A percentile compares a stretch with the other conserved stretches of the same genome.
Evolutionary conservation across 2,888 invertebrate genomes (phyloP).

Genomic region (Pasiphila rectangulata): DNA sequence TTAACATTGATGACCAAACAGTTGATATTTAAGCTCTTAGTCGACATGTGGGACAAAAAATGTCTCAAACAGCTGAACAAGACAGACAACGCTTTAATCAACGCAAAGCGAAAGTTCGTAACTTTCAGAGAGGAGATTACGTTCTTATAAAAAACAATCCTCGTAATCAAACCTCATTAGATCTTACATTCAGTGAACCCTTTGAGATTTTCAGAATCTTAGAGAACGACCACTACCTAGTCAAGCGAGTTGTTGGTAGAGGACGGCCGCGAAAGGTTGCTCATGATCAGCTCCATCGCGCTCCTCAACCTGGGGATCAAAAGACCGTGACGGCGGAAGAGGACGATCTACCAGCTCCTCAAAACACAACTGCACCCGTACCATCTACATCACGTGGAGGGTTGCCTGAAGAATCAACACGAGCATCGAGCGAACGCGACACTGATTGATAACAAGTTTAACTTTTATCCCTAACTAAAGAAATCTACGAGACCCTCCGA

Average conservation of each 20-base stretch:
- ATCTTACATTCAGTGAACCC: conserved; percentile 28
- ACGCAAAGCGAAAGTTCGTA: conserved; percentile 11
- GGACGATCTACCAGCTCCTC: neutral
- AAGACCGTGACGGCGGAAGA: conserved; percentile 11
- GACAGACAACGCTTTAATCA: conserved; percentile 11
- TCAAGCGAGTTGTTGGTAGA: conserved; percentile 7
- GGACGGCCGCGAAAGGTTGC: conserved; percentile 9
- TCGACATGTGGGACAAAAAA: conserved; percentile 3
- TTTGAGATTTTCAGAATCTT: conserved; percentile 17
- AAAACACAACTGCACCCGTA: neutral
- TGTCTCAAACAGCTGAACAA: neutral
- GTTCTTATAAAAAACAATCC: conserved; percentile 30
- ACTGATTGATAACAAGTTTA: no score
- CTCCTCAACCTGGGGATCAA: conserved; percentile 13
- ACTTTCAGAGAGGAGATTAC: conserved; percentile 26
- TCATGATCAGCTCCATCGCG: conserved; percentile 12
- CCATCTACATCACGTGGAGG: neutral
- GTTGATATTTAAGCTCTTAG: neutral
- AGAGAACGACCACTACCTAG: conserved; percentile 7
- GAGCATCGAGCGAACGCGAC: no score
- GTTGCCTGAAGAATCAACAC: neutral
- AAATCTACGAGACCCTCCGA: neutral
- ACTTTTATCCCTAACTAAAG: no score
- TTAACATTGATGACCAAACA: neutral
- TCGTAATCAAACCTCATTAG: conserved; percentile 27